Conservation (phyloP, 1,140 invertebrate species). For the Drosophila aff. region DNA sequence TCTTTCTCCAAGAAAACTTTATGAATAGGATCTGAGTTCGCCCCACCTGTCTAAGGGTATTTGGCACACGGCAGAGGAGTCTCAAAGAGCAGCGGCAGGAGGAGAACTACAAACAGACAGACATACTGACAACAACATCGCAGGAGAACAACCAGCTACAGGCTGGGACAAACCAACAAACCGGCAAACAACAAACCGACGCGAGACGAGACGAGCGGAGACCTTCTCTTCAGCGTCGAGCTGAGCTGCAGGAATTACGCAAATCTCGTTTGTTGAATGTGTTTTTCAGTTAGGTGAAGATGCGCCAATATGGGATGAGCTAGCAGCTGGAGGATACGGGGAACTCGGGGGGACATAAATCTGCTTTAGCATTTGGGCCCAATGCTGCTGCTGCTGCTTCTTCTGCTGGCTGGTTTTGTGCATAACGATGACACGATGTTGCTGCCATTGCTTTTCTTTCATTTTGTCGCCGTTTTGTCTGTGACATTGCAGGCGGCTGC, state of each 20-base stretch:
- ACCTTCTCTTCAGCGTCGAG: slow-evolving; percentile 51
- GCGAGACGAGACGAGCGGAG: slow-evolving; percentile 58
- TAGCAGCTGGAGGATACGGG: not conserved
- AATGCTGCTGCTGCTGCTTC: slow-evolving; percentile 5
- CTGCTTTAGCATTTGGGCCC: slow-evolving; percentile 76
- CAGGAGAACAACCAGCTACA: slow-evolving; percentile 25
- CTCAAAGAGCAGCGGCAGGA: slow-evolving; percentile 15
- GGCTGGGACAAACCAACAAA: slow-evolving; percentile 25
- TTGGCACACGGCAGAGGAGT: slow-evolving; percentile 24
- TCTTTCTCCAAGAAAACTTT: not conserved
- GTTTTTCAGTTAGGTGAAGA: slow-evolving; percentile 82
- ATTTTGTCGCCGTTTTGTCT: slow-evolving; percentile 81
- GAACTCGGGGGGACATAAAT: slow-evolving; percentile 62
- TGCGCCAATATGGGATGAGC: slow-evolving; percentile 67
- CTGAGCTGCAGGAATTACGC: slow-evolving; percentile 81
- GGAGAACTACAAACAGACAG: slow-evolving; percentile 16
- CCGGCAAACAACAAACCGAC: slow-evolving; percentile 47
- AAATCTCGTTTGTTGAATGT: slow-evolving; percentile 84
- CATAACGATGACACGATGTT: slow-evolving; percentile 78
- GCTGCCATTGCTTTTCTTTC: slow-evolving; percentile 69
- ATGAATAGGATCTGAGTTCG: not conserved
- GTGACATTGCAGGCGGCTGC: slow-evolving; percentile 71
- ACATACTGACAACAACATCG: slow-evolving; percentile 34
- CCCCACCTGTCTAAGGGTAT: slow-evolving; percentile 37
- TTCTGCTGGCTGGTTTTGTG: slow-evolving; percentile 57